Percentiles rank a stretch among this genome's conserved stretches.
Conservation (phyloP, 1,140 invertebrate species). For the Planococcus citri region DNA sequence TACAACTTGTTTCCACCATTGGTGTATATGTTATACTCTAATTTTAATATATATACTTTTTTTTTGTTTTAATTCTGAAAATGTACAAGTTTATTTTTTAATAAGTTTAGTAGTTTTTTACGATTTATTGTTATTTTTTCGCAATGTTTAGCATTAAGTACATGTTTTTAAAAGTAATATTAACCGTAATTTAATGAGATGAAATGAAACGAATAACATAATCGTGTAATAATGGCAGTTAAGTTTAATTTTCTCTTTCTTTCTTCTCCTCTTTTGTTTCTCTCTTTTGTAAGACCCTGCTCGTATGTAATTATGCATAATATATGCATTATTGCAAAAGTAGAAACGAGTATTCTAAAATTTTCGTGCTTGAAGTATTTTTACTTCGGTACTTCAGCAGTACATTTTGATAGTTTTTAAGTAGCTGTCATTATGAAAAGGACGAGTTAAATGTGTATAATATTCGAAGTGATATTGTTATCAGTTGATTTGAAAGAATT, state of each 20-base stretch:
- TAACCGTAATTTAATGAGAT: neutral
- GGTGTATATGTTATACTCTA: neutral
- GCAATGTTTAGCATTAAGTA: neutral
- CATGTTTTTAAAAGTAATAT: neutral
- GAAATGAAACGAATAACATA: neutral
- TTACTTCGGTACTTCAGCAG: too few relatives aligned
- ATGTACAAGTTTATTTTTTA: neutral
- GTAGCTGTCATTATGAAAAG: too few relatives aligned
- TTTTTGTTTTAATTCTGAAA: neutral
- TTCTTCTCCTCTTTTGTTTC: neutral
- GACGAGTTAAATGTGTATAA: too few relatives aligned
- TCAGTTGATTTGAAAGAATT: too few relatives aligned
- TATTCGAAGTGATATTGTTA: too few relatives aligned
- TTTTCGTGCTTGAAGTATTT: neutral
- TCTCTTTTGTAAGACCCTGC: neutral
- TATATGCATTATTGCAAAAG: neutral
- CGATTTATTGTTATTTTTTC: neutral
- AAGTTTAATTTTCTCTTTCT: neutral
- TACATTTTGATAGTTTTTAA: too few relatives aligned
- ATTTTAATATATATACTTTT: too few relatives aligned
- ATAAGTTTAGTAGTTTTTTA: neutral
- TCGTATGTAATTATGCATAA: neutral
- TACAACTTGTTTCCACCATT: too few relatives aligned
- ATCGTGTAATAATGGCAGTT: slow-evolving; percentile 3
- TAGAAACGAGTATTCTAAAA: neutral